Conservation (phyloP, 2,113 vertebrate species). For the Corythoichthys intestinalis region DNA sequence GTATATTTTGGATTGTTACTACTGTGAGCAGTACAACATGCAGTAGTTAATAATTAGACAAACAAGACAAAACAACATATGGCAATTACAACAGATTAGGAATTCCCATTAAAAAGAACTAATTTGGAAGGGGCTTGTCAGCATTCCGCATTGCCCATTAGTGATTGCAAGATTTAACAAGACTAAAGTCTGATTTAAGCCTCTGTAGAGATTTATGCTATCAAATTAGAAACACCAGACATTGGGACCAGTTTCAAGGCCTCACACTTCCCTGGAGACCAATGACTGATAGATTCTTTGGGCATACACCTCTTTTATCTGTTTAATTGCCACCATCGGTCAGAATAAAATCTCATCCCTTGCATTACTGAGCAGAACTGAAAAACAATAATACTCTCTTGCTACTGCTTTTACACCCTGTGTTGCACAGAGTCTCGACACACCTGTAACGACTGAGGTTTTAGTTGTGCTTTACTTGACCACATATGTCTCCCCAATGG, state of each 20-base stretch:
- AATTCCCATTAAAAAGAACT: constrained; percentile 9
- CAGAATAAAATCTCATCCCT: constrained; percentile 28
- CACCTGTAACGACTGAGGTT: constrained; percentile 7
- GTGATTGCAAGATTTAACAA: constrained; percentile 23
- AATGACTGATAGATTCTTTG: constrained; percentile 32
- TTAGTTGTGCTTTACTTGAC: constrained; percentile 8
- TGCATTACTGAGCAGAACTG: constrained; percentile 15
- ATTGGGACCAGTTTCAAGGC: constrained; percentile 28
- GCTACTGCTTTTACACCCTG: not conserved
- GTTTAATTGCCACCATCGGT: constrained; percentile 57
- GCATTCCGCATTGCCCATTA: constrained; percentile 22
- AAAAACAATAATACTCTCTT: not conserved
- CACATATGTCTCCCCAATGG: constrained; percentile 31
- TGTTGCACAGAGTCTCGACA: constrained; percentile 7
- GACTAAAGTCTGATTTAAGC: constrained; percentile 16
- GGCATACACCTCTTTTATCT: constrained; percentile 30
- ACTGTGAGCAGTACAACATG: too few relatives aligned
- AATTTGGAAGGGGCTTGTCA: constrained; percentile 31
- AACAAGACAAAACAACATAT: constrained; percentile 33
- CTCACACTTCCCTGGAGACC: constrained; percentile 22
- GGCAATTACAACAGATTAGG: constrained; percentile 37
- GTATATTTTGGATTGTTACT: constrained; percentile 9
- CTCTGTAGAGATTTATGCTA: constrained; percentile 43
- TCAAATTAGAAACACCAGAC: constrained; percentile 14
- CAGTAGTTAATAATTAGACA: too few relatives aligned